A percentile compares a stretch with the other conserved stretches of the same genome.
Evolutionary conservation across 2,888 invertebrate genomes (phyloP).

Genomic region (Apotomis turbidana): DNA sequence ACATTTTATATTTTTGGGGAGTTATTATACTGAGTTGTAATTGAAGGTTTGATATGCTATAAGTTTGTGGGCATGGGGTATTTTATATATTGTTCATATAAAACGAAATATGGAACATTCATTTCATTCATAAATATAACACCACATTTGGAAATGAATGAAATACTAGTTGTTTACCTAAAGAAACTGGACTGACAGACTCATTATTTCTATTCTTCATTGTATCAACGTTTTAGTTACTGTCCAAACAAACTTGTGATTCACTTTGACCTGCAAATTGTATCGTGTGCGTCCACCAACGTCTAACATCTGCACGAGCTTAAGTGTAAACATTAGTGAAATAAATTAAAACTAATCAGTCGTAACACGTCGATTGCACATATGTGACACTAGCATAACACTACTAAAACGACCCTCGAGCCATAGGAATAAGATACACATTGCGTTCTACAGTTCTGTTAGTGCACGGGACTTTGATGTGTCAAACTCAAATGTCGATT

Average conservation of each 20-base stretch:
- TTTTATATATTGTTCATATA: constrained; percentile 1
- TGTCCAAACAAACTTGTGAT: constrained; percentile 23
- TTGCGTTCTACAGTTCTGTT: constrained; percentile 38
- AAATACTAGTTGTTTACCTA: not conserved
- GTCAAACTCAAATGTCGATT: constrained; percentile 72
- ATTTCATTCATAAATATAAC: not conserved
- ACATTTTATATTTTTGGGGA: constrained; percentile 77
- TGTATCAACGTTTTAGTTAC: not conserved
- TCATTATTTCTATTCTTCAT: too few species aligned
- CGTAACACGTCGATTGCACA: constrained; percentile 49
- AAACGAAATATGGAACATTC: not conserved
- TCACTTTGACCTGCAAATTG: constrained; percentile 4
- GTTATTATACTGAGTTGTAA: constrained; percentile 61
- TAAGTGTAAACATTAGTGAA: constrained; percentile 47
- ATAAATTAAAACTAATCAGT: constrained; percentile 63
- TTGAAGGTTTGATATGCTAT: constrained; percentile 37
- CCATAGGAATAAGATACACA: constrained; percentile 11
- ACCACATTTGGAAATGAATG: not conserved
- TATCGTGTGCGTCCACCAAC: not conserved
- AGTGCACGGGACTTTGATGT: constrained; percentile 60
- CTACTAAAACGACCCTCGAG: not conserved
- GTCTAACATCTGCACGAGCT: constrained; percentile 31
- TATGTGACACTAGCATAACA: constrained; percentile 4
- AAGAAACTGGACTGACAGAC: too few species aligned
- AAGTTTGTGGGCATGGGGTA: constrained; percentile 25